Evolutionary conservation across 2,888 invertebrate genomes (phyloP).

Genomic region (Deilephila porcellus): DNA sequence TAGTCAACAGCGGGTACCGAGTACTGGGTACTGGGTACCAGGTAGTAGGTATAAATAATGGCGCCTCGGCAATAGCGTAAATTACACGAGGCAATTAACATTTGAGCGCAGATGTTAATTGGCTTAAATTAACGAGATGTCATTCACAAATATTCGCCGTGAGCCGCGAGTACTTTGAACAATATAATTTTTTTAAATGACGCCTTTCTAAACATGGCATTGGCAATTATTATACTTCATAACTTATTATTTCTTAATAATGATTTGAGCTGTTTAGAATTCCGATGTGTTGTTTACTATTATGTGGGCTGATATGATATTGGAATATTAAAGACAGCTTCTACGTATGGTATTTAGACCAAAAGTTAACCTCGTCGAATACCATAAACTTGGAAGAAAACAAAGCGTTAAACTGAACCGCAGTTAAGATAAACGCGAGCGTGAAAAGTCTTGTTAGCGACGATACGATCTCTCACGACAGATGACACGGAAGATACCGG

Average conservation of each 20-base stretch:
- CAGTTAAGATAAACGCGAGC: constrained; percentile 44
- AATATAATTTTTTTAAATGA: not conserved
- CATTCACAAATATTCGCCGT: constrained; percentile 33
- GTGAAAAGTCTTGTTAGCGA: constrained; percentile 50
- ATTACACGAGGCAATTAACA: constrained; percentile 46
- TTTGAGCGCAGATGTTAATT: constrained; percentile 46
- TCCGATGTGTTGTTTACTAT: too few species aligned
- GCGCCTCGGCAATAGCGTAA: constrained; percentile 35
- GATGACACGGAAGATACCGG: constrained; percentile 53
- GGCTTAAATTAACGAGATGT: constrained; percentile 48
- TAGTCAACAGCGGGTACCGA: constrained; percentile 1
- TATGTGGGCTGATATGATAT: too few species aligned
- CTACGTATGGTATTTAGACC: not conserved
- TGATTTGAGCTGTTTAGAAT: too few species aligned
- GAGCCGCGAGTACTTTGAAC: constrained; percentile 7
- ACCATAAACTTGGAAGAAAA: constrained; percentile 24
- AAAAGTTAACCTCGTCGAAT: not conserved
- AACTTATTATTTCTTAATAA: too few species aligned
- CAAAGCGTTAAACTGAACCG: not conserved
- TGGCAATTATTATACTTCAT: too few species aligned
- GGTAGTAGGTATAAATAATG: constrained; percentile 22
- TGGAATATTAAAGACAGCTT: not conserved
- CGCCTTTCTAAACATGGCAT: not conserved
- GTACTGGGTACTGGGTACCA: constrained; percentile 15
- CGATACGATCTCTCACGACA: constrained; percentile 52